Evolutionary conservation across 2,113 vertebrate genomes (phyloP).

Genomic region (Antechinus stuartii): DNA sequence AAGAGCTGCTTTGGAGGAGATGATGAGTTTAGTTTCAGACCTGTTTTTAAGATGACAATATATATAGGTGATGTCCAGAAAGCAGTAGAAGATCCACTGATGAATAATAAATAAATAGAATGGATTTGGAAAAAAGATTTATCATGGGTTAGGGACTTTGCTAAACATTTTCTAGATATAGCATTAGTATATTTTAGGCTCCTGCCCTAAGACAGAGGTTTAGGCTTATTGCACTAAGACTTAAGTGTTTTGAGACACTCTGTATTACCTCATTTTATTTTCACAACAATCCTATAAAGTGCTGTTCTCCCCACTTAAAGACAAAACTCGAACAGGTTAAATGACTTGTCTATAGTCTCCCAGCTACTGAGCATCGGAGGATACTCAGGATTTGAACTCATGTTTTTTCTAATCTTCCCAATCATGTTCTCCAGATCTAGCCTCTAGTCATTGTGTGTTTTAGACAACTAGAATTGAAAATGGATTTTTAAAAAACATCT

Average conservation of each 20-base stretch:
- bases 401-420: background rate
- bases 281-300: background rate
- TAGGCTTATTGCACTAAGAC: no score
- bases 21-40: background rate
- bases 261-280: background rate
- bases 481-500: background rate
- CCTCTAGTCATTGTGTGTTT: background rate
- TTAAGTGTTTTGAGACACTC: background rate
- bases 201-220: background rate
- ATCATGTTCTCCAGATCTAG: background rate
- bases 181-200: background rate
- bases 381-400: background rate
- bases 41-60: background rate
- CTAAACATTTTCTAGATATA: background rate
- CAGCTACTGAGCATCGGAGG: background rate
- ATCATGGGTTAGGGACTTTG: background rate
- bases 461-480: background rate
- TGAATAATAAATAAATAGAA: background rate
- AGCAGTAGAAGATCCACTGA: background rate
- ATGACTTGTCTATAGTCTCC: background rate
- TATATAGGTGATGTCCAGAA: background rate
- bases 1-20: background rate
- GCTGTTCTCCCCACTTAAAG: background rate
- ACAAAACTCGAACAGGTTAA: background rate
- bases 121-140: background rate